These are phyloP conservation scores for Polypterus senegalus DNA, from an alignment of 2,113 vertebrate genomes.

Conservation along the genomic window DNA sequence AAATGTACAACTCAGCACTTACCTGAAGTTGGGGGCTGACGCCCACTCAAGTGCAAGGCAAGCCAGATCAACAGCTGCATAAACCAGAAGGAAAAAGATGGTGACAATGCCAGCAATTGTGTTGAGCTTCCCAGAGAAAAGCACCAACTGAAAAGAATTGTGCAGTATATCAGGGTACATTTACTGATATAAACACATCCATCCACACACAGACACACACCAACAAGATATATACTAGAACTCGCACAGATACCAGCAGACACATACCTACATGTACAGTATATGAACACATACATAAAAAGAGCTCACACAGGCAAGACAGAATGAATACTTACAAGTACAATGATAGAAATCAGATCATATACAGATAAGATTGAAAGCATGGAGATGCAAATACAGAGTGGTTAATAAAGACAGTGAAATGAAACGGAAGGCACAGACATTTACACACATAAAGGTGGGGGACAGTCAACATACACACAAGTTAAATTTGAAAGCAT, in stretches of 20 bases:
- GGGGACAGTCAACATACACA: not conserved
- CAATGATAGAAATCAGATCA: constrained; percentile 21
- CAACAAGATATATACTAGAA: constrained; percentile 17
- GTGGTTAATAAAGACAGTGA: not conserved
- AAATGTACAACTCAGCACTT: constrained; percentile 5
- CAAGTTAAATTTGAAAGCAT: no score
- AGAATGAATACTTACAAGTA: not conserved
- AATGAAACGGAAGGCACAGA: not conserved
- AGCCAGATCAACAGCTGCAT: constrained; percentile 74
- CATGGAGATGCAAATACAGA: constrained; percentile 9
- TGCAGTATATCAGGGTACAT: no score
- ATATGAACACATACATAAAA: constrained; percentile 6
- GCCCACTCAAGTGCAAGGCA: constrained; percentile 82
- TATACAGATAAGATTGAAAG: constrained; percentile 19
- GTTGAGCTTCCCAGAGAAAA: constrained; percentile 84
- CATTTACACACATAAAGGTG: no score
- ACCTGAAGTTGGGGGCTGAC: constrained; percentile 83
- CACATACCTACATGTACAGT: constrained; percentile 5
- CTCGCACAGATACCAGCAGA: constrained; percentile 2
- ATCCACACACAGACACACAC: constrained; percentile 15
- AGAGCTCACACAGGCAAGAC: constrained; percentile 2
- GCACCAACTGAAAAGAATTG: constrained; percentile 53
- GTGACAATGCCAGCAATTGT: constrained; percentile 79
- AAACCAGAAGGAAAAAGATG: constrained; percentile 81
- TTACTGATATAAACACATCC: no score